Evolutionary conservation across 2,888 invertebrate genomes (phyloP), one percentile per base, ranked within the genome.

Genomic region (Malacosoma neustria): DNA sequence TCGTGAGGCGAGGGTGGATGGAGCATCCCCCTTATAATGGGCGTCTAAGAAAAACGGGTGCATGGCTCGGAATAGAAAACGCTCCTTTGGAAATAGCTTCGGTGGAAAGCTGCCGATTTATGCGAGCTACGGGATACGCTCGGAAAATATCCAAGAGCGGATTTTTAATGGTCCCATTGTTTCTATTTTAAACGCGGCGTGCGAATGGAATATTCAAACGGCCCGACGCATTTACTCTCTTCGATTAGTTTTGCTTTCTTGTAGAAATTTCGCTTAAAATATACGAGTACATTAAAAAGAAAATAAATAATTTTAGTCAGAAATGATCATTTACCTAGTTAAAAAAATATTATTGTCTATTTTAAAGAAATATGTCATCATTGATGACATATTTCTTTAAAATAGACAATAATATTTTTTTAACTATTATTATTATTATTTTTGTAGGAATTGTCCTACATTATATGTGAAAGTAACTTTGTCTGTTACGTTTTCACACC

Each of bases 21-120:
- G 64, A 60, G 58, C 48, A 55, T 70, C 63, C 70, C 58, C 70
- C 74, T 79, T 81, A 76, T 82, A 84, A 82, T 77, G 77, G 82
- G 69, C 68, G 75, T 72, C 77, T 76, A 82, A 84, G 85, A 85
- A 84, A 85, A 85, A 85, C 84, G 85, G 77, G 79, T 79, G 84
- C 76, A 71, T 79, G 72, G 73, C 62, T 68, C 75, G 75, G 85
- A 85, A 85, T 85, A 85, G 85, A 85, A 85, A 85, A 84, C 65
- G 85, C 81, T 81, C 73, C 72, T 84, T 82, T 80, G 76, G 74
- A 79, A 85, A 84, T 79, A 73, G 85, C 80, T 84, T 84, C 73
- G 79, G 84, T 71, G 81, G 82, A 85, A 85, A 85, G 85, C 85
- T 77, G 61, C 61, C 74, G 85, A 85, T 85, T 85, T 85, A 85